A percentile compares a stretch with the other conserved stretches of the same genome.
Conservation (phyloP, 2,888 invertebrate species). For the Troglohyphantes excavatus region DNA sequence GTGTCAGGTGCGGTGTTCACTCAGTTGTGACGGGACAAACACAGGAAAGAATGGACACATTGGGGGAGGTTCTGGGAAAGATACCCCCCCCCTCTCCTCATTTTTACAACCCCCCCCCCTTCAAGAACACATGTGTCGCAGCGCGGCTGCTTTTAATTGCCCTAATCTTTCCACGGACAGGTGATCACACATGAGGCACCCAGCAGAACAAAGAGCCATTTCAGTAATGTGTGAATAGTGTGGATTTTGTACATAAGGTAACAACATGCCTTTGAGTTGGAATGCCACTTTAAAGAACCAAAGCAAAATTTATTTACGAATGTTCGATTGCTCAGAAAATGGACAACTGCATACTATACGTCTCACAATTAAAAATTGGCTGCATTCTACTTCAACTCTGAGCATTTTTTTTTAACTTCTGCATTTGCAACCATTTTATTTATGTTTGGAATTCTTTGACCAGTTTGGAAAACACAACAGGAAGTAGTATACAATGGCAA, state of each 20-base stretch:
- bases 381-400: too few relatives aligned
- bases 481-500: too few relatives aligned
- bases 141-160: neutral
- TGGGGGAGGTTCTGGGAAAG: neutral
- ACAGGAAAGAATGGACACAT: neutral
- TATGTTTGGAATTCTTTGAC: too few relatives aligned
- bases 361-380: too few relatives aligned
- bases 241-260: neutral
- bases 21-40: neutral
- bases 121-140: neutral
- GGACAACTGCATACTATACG: too few relatives aligned
- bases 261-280: neutral
- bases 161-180: neutral
- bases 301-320: too few relatives aligned
- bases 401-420: too few relatives aligned
- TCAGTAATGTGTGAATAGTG: neutral
- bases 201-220: neutral
- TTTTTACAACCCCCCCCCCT: neutral
- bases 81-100: neutral
- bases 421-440: too few relatives aligned
- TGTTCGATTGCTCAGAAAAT: too few relatives aligned
- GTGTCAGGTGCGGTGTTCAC: conserved; percentile 1
- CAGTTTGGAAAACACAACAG: too few relatives aligned
- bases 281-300: neutral
- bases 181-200: neutral